phyloP scores from a whole-genome alignment of 2,888 invertebrate species.

The Hofmannophila pseudospretella region DNA sequence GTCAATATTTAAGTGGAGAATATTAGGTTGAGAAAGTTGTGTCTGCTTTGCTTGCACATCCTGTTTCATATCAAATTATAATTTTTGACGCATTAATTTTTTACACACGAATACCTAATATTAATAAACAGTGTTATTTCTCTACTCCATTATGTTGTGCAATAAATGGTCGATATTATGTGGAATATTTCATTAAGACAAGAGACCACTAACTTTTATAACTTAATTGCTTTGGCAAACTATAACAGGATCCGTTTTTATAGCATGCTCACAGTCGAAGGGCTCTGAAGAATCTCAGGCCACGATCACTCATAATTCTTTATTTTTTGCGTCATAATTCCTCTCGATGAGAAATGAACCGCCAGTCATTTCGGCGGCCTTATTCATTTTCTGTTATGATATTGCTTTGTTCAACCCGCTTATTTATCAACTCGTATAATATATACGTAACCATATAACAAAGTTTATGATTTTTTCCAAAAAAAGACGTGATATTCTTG shows the following conservation, averaged over 20 bases:
- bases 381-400: slow-evolving; percentile 17
- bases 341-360: slow-evolving; percentile 45
- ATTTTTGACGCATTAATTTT: no score
- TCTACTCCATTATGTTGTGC: no score
- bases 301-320: slow-evolving; percentile 40
- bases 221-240: slow-evolving; percentile 72
- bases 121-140: no score
- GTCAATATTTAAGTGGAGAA: no score
- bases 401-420: slow-evolving; percentile 22
- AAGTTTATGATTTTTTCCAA: no score
- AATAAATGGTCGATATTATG: no score
- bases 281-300: slow-evolving; percentile 42
- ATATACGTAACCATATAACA: neutral
- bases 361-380: slow-evolving; percentile 31
- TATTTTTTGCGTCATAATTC: slow-evolving; percentile 60
- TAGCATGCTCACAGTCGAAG: slow-evolving; percentile 43
- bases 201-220: slow-evolving; percentile 66
- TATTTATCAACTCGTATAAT: slow-evolving; percentile 8
- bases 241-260: slow-evolving; percentile 70
- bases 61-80: no score
- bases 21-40: no score
- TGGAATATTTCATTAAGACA: slow-evolving; percentile 69
- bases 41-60: no score
- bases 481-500: neutral
- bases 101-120: no score